Evolutionary conservation across 2,888 invertebrate species (phyloP), one percentile per base, ranked within the genome.

Genomic region (Agonopterix heracliana): DNA sequence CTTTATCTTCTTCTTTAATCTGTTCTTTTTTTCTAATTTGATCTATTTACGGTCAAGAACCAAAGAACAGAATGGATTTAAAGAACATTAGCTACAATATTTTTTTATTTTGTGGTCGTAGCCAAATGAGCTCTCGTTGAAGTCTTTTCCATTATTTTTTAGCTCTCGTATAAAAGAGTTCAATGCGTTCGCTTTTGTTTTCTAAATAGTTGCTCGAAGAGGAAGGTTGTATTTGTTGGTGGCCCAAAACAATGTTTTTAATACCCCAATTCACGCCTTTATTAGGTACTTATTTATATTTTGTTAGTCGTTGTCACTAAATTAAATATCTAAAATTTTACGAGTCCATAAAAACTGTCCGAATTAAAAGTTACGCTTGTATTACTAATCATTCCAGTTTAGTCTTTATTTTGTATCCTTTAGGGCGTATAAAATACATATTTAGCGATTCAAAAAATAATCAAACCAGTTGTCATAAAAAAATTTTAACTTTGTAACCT

Each of bases 401-500:
- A 36, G n/a, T 44, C 11, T 41, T 38, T 44, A 46, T 44, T 50
- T 40, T 35, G 4, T 45, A 38, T 47, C 35, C 35, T 36, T n/a
- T 38, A 38, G 38, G 38, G 36, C 11, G 9, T 34, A 40, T 41
- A 46, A 46, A 51, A 41, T 46, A 55, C 49, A 49, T 54, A 55
- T 53, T 55, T 48, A 53, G 43, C 49, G 34, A 47, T 54, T 54
- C 55, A 46, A 44, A 34, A 51, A 42, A 34, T 43, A 45, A 53
- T 47, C 51, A 51, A 56, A 58, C 44, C 51, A 48, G 48, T 51
- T 45, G 40, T 58, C 59, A 55, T 68, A 62, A 66, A 65, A 50
- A 65, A 3, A 38, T 38, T 38, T 71, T 73, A 63, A 46, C 46
- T 34, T 38, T 38, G 73, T 73, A 63, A 46, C 46, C 36, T 56